Percentiles rank a stretch among this genome's conserved stretches.
phyloP scores from a whole-genome alignment of 2,797 vertebrate species.

The Decapterus maruadsi region DNA sequence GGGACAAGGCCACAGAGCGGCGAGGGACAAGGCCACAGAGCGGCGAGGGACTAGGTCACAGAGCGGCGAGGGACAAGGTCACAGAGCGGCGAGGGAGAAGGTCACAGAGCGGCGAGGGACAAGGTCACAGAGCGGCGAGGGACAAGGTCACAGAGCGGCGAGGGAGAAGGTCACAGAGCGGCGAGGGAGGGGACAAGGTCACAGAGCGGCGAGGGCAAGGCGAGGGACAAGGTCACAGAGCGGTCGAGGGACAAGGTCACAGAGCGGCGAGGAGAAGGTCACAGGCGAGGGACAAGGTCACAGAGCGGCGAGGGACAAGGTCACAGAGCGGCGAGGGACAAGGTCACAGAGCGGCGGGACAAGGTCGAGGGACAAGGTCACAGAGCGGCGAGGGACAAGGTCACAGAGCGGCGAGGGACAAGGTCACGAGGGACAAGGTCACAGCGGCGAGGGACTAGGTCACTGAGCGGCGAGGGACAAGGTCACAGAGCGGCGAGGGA shows the following conservation, averaged over 20 bases:
- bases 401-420: background rate
- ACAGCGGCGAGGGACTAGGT: background rate
- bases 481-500: background rate
- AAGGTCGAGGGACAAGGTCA: background rate
- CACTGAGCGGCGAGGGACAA: background rate
- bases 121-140: too few relatives aligned
- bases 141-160: too few relatives aligned
- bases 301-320: background rate
- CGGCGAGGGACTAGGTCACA: too few relatives aligned
- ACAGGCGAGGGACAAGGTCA: background rate
- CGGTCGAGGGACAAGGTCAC: background rate
- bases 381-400: too few relatives aligned
- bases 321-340: slow-evolving; percentile 77
- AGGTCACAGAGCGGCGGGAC: too few relatives aligned
- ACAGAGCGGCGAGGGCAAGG: slow-evolving; percentile 92
- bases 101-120: too few relatives aligned
- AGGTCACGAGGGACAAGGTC: background rate
- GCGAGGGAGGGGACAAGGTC: too few relatives aligned
- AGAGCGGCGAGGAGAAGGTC: too few relatives aligned
- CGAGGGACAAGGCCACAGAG: too few relatives aligned
- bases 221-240: too few relatives aligned
- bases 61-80: background rate
- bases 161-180: too few relatives aligned
- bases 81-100: slow-evolving; percentile 86
- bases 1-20: background rate